Percentiles rank a stretch among this genome's conserved stretches.
These are phyloP conservation scores for Hybognathus amarus DNA, from an alignment of 2,797 vertebrate species.

Conservation along the genomic window DNA sequence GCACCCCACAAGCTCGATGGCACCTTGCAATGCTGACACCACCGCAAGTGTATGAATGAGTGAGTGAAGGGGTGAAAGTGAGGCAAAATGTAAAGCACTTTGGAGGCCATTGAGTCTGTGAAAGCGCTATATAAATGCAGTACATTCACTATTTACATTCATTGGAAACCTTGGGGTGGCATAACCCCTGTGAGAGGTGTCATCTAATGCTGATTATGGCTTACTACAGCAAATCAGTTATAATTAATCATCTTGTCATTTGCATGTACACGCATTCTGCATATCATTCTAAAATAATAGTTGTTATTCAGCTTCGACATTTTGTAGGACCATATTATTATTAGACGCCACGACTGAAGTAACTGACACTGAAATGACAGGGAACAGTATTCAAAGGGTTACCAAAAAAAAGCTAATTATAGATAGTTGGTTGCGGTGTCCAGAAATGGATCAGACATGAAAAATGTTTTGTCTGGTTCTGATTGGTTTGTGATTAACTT, in stretches of 20 bases:
- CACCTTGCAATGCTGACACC: too few species aligned
- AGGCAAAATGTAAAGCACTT: too few species aligned
- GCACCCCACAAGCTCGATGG: too few species aligned
- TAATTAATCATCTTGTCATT: conserved; percentile 3
- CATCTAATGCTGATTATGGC: conserved; percentile 27
- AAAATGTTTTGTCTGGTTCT: background rate
- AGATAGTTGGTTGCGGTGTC: background rate
- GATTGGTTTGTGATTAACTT: background rate
- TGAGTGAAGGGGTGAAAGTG: too few species aligned
- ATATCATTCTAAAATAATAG: conserved; percentile 2
- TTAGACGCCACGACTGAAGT: background rate
- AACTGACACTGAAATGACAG: conserved; percentile 4
- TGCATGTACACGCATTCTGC: background rate
- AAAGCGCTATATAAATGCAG: too few species aligned
- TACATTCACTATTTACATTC: background rate
- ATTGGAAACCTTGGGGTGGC: background rate
- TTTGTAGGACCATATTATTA: conserved; percentile 20
- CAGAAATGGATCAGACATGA: background rate
- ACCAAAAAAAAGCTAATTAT: background rate
- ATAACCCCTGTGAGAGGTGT: background rate
- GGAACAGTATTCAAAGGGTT: background rate
- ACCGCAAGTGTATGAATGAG: too few species aligned
- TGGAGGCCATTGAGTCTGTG: too few species aligned
- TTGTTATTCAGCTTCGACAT: background rate
- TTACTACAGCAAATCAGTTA: background rate